phyloP scores from a whole-genome alignment of 2,113 vertebrate genomes.

The Heliornis fulica region DNA sequence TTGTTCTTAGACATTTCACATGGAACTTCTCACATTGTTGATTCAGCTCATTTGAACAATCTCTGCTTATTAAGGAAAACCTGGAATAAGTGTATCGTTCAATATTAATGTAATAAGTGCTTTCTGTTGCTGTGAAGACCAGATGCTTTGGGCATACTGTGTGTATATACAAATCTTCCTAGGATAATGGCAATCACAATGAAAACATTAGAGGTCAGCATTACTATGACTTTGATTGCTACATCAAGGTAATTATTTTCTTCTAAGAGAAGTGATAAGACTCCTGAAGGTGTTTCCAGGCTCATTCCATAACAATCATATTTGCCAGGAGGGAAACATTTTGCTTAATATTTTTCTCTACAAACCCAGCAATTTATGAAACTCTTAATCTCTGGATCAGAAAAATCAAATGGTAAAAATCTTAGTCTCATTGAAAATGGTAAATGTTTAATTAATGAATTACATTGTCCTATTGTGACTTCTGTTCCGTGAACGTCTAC shows the following conservation, averaged over 20 bases:
- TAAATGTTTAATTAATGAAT: background rate
- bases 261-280: background rate
- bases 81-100: background rate
- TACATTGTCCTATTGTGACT: rapidly evolving
- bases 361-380: background rate
- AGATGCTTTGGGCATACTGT: background rate
- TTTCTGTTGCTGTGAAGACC: background rate
- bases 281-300: background rate
- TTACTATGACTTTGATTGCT: background rate
- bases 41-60: background rate
- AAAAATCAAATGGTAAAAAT: background rate
- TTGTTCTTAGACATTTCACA: background rate
- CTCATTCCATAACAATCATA: background rate
- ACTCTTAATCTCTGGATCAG: background rate
- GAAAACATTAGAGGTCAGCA: background rate
- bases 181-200: background rate
- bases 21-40: background rate
- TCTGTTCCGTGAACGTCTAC: background rate
- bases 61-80: background rate
- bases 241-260: background rate
- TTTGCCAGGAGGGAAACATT: background rate
- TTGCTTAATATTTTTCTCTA: background rate
- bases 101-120: background rate
- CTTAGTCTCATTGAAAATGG: background rate
- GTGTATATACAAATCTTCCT: background rate